Evolutionary conservation across 2,797 vertebrate genomes (phyloP).

Genomic region (Leptoclinus maculatus): DNA sequence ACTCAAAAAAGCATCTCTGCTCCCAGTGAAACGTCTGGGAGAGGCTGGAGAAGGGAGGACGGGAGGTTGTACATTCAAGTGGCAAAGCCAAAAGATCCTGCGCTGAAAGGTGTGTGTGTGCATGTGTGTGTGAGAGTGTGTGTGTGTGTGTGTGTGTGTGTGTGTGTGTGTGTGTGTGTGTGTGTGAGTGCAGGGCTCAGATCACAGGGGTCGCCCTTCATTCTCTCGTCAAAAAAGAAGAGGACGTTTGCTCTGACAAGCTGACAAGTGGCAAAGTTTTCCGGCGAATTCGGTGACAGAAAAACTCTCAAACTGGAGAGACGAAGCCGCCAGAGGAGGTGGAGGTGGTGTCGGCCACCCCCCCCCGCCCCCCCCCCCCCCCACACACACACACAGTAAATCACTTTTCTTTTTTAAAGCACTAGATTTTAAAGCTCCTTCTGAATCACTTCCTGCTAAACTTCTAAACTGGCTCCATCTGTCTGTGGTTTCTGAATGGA

Average conservation of each 20-base stretch:
- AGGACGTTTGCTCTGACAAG: not conserved
- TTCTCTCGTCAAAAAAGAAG: slow-evolving; percentile 44
- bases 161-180: slow-evolving; percentile 18
- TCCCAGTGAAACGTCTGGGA: not conserved
- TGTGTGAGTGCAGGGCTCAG: slow-evolving; percentile 19
- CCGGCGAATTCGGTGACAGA: not conserved
- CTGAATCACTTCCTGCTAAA: not conserved
- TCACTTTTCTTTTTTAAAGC: not conserved
- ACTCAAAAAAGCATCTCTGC: not conserved
- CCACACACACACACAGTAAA: too few species aligned
- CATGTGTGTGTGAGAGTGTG: slow-evolving; percentile 31
- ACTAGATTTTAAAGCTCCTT: not conserved
- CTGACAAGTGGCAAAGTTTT: too few species aligned
- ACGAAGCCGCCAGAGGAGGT: too few species aligned
- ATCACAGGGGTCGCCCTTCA: slow-evolving; percentile 42
- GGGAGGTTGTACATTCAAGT: slow-evolving; percentile 63
- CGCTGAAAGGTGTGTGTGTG: slow-evolving; percentile 31
- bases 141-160: slow-evolving; percentile 13
- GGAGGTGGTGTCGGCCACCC: too few species aligned
- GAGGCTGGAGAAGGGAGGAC: not conserved
- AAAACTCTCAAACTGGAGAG: not conserved
- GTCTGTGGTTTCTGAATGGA: not conserved
- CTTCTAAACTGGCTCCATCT: not conserved
- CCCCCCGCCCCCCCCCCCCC: too few species aligned
- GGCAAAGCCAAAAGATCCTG: slow-evolving; percentile 47